These are phyloP conservation scores for Quadroppia sp. DNA, from an alignment of 2,888 invertebrate genomes.

Conservation along the genomic window DNA sequence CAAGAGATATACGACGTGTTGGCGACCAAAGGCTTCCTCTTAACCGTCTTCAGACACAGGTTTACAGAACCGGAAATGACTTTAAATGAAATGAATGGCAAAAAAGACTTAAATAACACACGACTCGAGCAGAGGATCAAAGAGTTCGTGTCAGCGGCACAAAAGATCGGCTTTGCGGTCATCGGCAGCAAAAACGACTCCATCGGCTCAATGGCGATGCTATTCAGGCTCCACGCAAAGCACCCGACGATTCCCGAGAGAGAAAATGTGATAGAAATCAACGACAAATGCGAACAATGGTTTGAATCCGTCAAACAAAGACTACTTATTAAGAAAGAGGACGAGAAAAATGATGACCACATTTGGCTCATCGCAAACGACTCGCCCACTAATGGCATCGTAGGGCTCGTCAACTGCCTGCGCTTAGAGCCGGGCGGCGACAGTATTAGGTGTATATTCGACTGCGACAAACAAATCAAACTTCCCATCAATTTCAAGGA, in stretches of 20 bases:
- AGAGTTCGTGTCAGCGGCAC: background rate
- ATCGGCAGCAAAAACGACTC: slow-evolving; percentile 10
- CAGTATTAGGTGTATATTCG: slow-evolving; percentile 61
- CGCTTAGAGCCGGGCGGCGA: slow-evolving; percentile 78
- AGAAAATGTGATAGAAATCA: slow-evolving; percentile 41
- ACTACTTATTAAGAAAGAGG: slow-evolving; percentile 68
- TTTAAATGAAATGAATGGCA: slow-evolving; percentile 7
- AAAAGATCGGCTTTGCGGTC: background rate
- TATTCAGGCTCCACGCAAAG: background rate
- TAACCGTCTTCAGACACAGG: slow-evolving; percentile 53
- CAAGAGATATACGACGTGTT: slow-evolving; percentile 57
- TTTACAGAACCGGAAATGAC: background rate
- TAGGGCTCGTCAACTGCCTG: slow-evolving; percentile 86
- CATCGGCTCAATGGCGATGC: background rate
- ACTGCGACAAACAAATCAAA: slow-evolving; percentile 29
- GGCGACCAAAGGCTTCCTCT: slow-evolving; percentile 65
- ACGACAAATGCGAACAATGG: slow-evolving; percentile 59
- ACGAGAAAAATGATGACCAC: slow-evolving; percentile 54
- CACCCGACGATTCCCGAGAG: slow-evolving; percentile 28
- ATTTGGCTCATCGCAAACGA: slow-evolving; percentile 65
- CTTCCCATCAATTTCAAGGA: background rate
- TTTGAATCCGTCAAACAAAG: slow-evolving; percentile 72
- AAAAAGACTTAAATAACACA: background rate
- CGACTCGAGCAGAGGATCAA: background rate
- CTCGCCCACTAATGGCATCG: slow-evolving; percentile 63